These are phyloP conservation scores for Drosophila buzzatii DNA, from an alignment of 2,888 invertebrate species.

Conservation along the genomic window DNA sequence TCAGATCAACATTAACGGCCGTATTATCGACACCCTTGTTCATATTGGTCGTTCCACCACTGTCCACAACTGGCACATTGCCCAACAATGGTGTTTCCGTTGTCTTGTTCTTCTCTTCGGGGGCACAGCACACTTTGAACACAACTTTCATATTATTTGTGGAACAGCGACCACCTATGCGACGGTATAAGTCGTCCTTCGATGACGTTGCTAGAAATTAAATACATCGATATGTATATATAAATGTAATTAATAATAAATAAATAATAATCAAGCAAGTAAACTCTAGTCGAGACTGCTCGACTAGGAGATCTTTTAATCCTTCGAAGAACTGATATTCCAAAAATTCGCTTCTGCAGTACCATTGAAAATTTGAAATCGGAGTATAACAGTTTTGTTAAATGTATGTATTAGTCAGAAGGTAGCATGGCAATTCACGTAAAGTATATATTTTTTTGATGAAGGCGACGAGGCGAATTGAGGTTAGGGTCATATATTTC, in stretches of 20 bases:
- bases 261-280: too few relatives aligned
- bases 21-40: slow-evolving; percentile 54
- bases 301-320: too few relatives aligned
- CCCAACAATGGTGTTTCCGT: slow-evolving; percentile 74
- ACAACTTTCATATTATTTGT: slow-evolving; percentile 98
- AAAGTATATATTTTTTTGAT: too few relatives aligned
- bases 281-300: too few relatives aligned
- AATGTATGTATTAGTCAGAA: too few relatives aligned
- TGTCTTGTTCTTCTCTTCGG: slow-evolving; percentile 88
- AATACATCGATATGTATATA: not conserved
- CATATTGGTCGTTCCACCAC: not conserved
- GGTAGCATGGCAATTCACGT: too few relatives aligned
- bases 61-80: slow-evolving; percentile 34
- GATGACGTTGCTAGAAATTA: slow-evolving; percentile 91
- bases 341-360: too few relatives aligned
- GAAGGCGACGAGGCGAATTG: too few relatives aligned
- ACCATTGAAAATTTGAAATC: too few relatives aligned
- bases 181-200: slow-evolving; percentile 95
- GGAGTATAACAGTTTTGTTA: too few relatives aligned
- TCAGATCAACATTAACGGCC: slow-evolving; percentile 48
- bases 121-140: slow-evolving; percentile 96
- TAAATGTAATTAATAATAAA: not conserved
- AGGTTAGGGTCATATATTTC: too few relatives aligned
- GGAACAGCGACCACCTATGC: slow-evolving; percentile 96
- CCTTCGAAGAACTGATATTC: too few relatives aligned